phyloP scores from a whole-genome alignment of 1,140 invertebrate genomes.

The Thalassaphorura encarpata region DNA sequence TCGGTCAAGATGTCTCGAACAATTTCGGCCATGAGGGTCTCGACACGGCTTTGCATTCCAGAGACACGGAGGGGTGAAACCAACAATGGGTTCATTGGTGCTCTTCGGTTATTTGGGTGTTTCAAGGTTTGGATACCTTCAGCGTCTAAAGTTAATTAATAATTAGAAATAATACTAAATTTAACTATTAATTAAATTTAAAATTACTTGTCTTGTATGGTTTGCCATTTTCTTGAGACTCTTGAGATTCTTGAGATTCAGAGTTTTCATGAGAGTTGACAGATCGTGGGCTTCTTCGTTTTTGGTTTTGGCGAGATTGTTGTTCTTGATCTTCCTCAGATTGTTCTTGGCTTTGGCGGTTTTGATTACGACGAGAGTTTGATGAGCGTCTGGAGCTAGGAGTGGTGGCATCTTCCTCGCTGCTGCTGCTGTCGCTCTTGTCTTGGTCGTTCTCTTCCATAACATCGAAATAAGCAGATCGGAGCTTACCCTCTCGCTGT shows the following conservation, averaged over 20 bases:
- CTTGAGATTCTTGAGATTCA: not conserved
- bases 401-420: not conserved
- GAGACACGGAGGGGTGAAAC: conserved; percentile 12
- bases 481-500: conserved; percentile 13
- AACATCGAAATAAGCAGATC: not conserved
- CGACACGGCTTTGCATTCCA: conserved; percentile 12
- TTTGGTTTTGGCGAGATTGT: not conserved
- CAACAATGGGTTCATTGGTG: conserved; percentile 22
- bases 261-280: not conserved
- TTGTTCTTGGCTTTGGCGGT: not conserved
- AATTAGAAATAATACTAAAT: not conserved
- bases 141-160: not conserved
- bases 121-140: not conserved
- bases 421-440: not conserved
- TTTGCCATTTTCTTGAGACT: not conserved
- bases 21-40: conserved; percentile 18
- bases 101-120: conserved; percentile 9
- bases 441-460: not conserved
- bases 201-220: not conserved
- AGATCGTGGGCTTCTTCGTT: not conserved
- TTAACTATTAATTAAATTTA: not conserved
- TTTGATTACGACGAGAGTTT: not conserved
- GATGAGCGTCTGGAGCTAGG: not conserved
- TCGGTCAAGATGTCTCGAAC: conserved; percentile 1
- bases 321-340: not conserved